Percentiles rank a stretch among this genome's conserved stretches.
phyloP scores from a whole-genome alignment of 2,797 vertebrate genomes.

The Macrochelys suwanniensis region DNA sequence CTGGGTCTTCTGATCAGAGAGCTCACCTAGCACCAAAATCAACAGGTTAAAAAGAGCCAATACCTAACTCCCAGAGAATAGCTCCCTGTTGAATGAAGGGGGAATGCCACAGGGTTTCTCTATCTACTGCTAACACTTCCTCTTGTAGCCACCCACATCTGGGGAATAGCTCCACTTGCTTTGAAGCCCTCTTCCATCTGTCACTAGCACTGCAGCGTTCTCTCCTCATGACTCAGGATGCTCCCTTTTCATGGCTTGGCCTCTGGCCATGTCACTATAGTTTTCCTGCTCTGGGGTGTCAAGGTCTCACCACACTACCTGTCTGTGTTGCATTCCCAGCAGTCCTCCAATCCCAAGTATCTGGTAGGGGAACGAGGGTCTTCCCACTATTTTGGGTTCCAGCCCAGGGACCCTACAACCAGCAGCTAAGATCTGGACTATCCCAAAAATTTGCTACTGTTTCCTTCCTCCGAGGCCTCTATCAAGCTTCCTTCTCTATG shows the following conservation, averaged over 20 bases:
- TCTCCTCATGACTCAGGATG: background rate
- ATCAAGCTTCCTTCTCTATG: background rate
- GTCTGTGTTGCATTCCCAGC: background rate
- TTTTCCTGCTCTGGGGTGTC: background rate
- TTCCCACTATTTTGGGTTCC: background rate
- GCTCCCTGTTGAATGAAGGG: background rate
- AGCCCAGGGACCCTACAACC: background rate
- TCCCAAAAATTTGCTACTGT: background rate
- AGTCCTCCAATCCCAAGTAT: background rate
- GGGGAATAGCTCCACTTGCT: background rate
- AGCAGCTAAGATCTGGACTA: background rate
- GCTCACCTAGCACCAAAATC: background rate
- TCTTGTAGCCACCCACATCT: background rate
- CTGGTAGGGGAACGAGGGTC: background rate
- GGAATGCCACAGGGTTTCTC: background rate
- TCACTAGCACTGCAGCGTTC: background rate
- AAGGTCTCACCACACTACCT: background rate
- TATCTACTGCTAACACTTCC: background rate
- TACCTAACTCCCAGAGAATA: accelerated
- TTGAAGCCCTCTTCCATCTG: background rate
- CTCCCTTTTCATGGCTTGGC: background rate
- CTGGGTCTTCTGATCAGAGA: background rate
- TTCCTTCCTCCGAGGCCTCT: background rate
- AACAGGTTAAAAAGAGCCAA: background rate
- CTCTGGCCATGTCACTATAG: background rate